These are phyloP conservation scores for Proctacanthus coquilletti DNA, from an alignment of 1,140 invertebrate genomes.

Conservation along the genomic window DNA sequence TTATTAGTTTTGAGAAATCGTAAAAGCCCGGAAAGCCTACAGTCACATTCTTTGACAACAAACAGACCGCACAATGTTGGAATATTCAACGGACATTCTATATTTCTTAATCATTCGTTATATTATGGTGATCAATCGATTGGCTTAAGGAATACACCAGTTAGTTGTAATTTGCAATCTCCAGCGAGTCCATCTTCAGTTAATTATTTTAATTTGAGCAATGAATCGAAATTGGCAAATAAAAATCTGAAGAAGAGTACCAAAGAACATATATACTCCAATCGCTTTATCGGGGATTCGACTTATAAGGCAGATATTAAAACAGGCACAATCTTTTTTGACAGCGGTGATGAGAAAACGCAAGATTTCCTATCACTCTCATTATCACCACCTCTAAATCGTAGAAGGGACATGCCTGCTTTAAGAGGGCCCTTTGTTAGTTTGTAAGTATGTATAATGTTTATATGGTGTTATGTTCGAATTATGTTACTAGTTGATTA, in stretches of 20 bases:
- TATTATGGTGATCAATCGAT: too few species aligned
- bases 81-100: conserved; percentile 1
- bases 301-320: too few species aligned
- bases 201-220: not conserved
- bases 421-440: conserved; percentile 31
- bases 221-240: too few species aligned
- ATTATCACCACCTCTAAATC: conserved; percentile 31
- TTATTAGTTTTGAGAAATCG: conserved; percentile 8
- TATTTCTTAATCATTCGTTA: too few species aligned
- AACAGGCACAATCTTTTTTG: not conserved
- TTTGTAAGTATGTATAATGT: conserved; percentile 24
- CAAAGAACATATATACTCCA: too few species aligned
- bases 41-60: not conserved
- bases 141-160: too few species aligned
- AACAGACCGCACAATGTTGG: conserved; percentile 4
- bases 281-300: too few species aligned
- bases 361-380: conserved; percentile 32
- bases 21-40: not conserved
- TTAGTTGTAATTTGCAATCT: conserved; percentile 4
- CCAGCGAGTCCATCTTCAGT: not conserved
- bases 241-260: too few species aligned
- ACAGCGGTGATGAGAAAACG: conserved; percentile 22
- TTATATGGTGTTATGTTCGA: too few species aligned
- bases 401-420: conserved; percentile 30
- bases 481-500: too few species aligned